These are phyloP conservation scores for Pheosia gnoma DNA, from an alignment of 2,888 invertebrate species.

Conservation along the genomic window DNA sequence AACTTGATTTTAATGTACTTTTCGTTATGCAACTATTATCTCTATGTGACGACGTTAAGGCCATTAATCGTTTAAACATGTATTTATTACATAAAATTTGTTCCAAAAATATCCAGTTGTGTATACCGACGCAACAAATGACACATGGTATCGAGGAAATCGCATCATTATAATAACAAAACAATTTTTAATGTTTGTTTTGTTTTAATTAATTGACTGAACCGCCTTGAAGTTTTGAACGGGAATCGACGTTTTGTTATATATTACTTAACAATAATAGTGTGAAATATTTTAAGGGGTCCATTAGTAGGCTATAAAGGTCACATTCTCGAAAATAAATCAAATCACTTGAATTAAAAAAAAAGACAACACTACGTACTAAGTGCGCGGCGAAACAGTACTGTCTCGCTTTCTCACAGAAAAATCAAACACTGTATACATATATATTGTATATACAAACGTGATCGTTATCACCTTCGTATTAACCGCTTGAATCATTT, in stretches of 20 bases:
- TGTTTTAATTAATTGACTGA: slow-evolving; percentile 52
- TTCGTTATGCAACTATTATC: slow-evolving; percentile 10
- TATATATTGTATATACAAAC: too few species aligned
- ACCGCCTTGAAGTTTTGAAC: slow-evolving; percentile 45
- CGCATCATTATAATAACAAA: slow-evolving; percentile 33
- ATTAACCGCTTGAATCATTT: too few species aligned
- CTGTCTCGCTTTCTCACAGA: too few species aligned
- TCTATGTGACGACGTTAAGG: slow-evolving; percentile 16
- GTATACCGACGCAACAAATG: slow-evolving; percentile 17
- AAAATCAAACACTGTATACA: too few species aligned
- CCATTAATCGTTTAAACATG: slow-evolving; percentile 3
- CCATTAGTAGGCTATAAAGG: too few species aligned
- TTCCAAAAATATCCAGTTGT: slow-evolving; percentile 26
- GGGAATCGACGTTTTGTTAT: slow-evolving; percentile 25
- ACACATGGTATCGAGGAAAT: slow-evolving; percentile 39
- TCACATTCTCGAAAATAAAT: too few species aligned
- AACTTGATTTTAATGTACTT: neutral
- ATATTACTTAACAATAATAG: too few species aligned
- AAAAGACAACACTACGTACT: too few species aligned
- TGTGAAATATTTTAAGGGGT: too few species aligned
- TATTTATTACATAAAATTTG: slow-evolving; percentile 12
- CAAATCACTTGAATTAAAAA: too few species aligned
- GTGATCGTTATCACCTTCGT: too few species aligned
- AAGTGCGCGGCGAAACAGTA: too few species aligned
- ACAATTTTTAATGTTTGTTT: slow-evolving; percentile 49